Evolutionary conservation across 2,888 invertebrate species (phyloP).

Genomic region (Leptinotarsa tumamoca): DNA sequence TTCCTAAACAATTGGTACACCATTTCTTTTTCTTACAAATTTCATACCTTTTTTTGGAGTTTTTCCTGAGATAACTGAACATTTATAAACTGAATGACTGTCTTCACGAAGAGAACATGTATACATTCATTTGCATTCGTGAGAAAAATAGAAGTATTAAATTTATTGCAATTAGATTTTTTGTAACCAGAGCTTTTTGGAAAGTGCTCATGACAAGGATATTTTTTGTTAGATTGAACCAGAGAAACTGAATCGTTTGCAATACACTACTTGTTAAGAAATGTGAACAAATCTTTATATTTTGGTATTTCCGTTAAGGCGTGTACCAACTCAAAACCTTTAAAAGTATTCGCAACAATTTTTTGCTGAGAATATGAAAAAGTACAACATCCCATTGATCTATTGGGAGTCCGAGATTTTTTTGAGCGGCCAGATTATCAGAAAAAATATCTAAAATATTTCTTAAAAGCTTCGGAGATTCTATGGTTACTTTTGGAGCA

Average conservation of each 20-base stretch:
- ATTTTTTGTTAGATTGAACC: not conserved
- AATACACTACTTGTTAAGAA: conserved; percentile 8
- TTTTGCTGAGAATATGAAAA: conserved; percentile 22
- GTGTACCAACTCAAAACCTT: conserved; percentile 9
- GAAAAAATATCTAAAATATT: not conserved
- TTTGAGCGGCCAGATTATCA: conserved; percentile 12
- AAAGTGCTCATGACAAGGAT: too few relatives aligned
- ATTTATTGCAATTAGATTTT: too few relatives aligned
- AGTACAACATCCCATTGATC: conserved; percentile 23
- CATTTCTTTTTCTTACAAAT: too few relatives aligned
- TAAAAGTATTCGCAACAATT: not conserved
- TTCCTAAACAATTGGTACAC: too few relatives aligned
- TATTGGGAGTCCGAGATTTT: not conserved
- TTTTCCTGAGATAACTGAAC: too few relatives aligned
- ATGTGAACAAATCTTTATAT: conserved; percentile 2
- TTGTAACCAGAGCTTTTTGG: too few relatives aligned
- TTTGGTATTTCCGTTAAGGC: not conserved
- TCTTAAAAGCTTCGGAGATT: not conserved
- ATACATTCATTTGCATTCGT: too few relatives aligned
- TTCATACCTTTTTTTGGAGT: too few relatives aligned
- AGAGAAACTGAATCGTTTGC: conserved; percentile 3
- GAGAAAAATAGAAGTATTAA: too few relatives aligned
- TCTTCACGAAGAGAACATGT: too few relatives aligned
- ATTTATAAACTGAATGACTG: too few relatives aligned
- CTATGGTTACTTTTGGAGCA: not conserved